These are phyloP conservation scores for Nemurella pictetii DNA, from an alignment of 2,888 invertebrate genomes.

Conservation along the genomic window DNA sequence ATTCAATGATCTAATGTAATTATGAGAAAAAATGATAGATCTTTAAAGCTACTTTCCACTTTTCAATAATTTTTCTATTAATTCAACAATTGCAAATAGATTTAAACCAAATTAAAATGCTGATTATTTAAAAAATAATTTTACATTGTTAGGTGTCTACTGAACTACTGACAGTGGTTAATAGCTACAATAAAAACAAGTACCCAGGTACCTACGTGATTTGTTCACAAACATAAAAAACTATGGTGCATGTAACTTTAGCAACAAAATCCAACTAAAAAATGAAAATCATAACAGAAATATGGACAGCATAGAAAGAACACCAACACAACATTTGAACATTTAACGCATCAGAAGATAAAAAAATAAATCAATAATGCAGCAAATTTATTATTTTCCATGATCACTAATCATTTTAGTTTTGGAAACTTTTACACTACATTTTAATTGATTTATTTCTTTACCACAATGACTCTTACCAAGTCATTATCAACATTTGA, in stretches of 20 bases:
- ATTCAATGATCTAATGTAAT: neutral
- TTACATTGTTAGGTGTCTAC: no score
- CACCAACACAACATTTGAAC: constrained; percentile 13
- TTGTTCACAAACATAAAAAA: neutral
- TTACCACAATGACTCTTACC: neutral
- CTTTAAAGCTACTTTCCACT: neutral
- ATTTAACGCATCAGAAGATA: neutral
- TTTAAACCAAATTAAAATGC: neutral
- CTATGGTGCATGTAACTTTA: neutral
- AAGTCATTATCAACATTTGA: neutral
- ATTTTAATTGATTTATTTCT: neutral
- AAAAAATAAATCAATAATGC: neutral
- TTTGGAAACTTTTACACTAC: neutral
- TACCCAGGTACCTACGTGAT: neutral
- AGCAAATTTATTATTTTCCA: neutral
- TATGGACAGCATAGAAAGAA: neutral
- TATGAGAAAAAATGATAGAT: neutral
- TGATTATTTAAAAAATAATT: no score
- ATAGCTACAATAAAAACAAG: neutral
- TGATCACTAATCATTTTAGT: neutral
- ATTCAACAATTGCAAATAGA: no score
- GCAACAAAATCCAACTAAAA: neutral
- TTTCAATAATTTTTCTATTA: neutral
- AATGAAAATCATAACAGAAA: neutral
- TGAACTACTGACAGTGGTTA: no score